These are phyloP conservation scores for Cataglyphis albicans DNA, from an alignment of 2,888 invertebrate species.

Conservation along the genomic window DNA sequence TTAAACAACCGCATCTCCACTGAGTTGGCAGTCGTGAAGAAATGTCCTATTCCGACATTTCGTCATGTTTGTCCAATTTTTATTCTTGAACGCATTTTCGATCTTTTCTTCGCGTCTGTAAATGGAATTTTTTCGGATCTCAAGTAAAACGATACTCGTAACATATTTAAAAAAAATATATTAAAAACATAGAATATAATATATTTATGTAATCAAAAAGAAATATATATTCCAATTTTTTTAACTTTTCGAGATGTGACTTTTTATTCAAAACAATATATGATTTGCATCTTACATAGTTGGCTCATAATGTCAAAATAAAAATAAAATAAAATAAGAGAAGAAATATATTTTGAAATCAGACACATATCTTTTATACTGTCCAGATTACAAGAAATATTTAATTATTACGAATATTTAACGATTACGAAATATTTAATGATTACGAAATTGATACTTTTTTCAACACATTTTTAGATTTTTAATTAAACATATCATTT, in stretches of 20 bases:
- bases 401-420: background rate
- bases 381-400: background rate
- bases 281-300: background rate
- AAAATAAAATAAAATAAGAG: background rate
- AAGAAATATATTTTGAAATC: background rate
- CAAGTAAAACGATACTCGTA: constrained; percentile 26
- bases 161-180: constrained; percentile 2
- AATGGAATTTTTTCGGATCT: constrained; percentile 11
- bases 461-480: background rate
- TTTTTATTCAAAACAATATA: background rate
- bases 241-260: background rate
- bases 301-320: background rate
- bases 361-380: background rate
- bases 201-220: background rate
- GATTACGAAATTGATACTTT: background rate
- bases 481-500: background rate
- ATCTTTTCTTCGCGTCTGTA: background rate
- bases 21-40: constrained; percentile 19
- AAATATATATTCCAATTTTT: background rate
- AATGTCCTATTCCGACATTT: constrained; percentile 48
- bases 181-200: background rate
- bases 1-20: constrained; percentile 62
- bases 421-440: background rate
- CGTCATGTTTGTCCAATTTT: constrained; percentile 21
- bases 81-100: constrained; percentile 24